Base-by-base conservation (phyloP, 1,140 invertebrate species). In the Bombus soroeensis region DNA sequence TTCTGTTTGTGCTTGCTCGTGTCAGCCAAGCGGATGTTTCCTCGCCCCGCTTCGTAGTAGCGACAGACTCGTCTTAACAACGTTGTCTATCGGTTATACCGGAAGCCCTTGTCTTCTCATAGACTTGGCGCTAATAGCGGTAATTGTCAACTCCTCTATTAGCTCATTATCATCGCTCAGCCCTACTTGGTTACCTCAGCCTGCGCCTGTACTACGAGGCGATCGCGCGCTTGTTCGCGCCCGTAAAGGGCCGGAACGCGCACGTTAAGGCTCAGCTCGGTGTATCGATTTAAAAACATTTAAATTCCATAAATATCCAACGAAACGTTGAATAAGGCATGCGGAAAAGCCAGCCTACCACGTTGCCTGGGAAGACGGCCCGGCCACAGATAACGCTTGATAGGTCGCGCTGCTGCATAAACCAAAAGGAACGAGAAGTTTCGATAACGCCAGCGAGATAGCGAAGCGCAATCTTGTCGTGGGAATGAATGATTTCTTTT, bases 301-400 rank as follows among this genome's bases (percentile, higher is more conserved):
- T 91, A 91, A 91, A 91, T 91, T 91, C 91, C 90, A 91, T 91
- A 91, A 91, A 91, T 91, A 91, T 91, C 88, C 87, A 88, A 91
- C 90, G 86, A 83, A 85, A 88, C 88, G 90, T 91, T 91, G 90
- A 91, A 91, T 91, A 91, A 91, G 78, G 88, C 90, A 91, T 91
- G 88, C 81, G 81, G 88, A 72, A 91, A 85, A 89, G 83, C 83
- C 87, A 70, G 79, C 74, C 79, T 87, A 77, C 73, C 80, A 47
- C 53, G 32, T 70, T 66, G 76, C 81, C 81, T 74, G 79, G 68
- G 83, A 90, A 90, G 89, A 90, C 88, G 88, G 28, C 77, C 68
- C 73, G 74, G 78, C 72, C 74, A 72, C 88, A 82, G 88, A 89
- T 90, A 89, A 85, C 89, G 88, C 86, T 83, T 88, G 85, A 89